Base-by-base conservation (phyloP, 2,888 invertebrate species). In the Cephus spinipes region DNA sequence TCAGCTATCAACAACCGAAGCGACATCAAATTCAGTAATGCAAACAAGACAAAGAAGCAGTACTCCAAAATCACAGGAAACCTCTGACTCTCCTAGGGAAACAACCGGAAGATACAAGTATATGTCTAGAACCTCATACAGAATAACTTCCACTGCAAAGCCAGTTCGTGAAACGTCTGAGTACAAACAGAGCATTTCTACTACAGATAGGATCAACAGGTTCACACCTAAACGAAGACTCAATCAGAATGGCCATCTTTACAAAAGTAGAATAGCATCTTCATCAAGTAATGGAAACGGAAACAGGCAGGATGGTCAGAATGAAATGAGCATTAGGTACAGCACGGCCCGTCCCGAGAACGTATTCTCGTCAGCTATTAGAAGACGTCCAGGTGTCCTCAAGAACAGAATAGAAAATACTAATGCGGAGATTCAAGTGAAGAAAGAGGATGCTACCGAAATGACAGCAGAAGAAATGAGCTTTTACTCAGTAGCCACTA, bases 391-490 rank as follows among this genome's bases (percentile, higher is more conserved):
- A 0, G 31, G 31, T 69, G 76, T 82, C 33, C 83, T 87, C 80
- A 90, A 87, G 81, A 85, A 82, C 36, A 79, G 82, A 31, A 73
- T 82, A 85, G 84, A 85, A 79, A 81, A 86, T 79, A 81, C 84
- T 75, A 76, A 78, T 78, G 23, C 81, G 79, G 69, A 85, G 80
- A 80, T 74, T 31, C 79, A 83, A 76, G 79, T 82, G 80, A 85
- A 92, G 92, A 12, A 92, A 92, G 88, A 88, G 90, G 68, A 93
- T 92, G 80, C 92, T 87, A 79, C 93, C 92, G 84, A 95, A 93
- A 88, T 87, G 88, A 76, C 89, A 30, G 85, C 92, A 89, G 84
- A 94, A 91, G 88, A 93, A 91, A 88, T 94, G 92, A 87, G 92
- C 89, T 82, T 94, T 93, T 73, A 94, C 92, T 91, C 94, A 90